Conservation (phyloP, 2,888 invertebrate genomes). For the Drosophila borborema region DNA sequence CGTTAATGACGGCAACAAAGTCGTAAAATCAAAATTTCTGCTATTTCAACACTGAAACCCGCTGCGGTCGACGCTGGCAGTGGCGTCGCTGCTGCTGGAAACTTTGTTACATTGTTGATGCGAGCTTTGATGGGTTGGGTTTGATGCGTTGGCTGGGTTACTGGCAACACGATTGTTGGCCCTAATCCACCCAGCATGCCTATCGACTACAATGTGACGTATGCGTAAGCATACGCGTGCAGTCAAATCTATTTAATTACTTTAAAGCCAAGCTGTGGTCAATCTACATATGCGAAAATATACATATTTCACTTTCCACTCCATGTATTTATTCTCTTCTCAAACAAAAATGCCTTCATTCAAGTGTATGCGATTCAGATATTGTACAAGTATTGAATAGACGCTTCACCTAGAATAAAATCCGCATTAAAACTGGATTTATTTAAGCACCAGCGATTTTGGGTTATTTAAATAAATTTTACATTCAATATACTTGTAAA, state of each 20-base stretch:
- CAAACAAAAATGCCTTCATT: conserved; percentile 4
- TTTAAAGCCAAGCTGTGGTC: conserved; percentile 47
- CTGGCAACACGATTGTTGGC: conserved; percentile 26
- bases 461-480: conserved; percentile 70
- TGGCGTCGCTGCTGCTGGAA: conserved; percentile 47
- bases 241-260: conserved; percentile 57
- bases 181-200: conserved; percentile 28
- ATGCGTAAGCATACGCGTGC: conserved; percentile 65
- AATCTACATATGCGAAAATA: conserved; percentile 4
- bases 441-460: conserved; percentile 49
- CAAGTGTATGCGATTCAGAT: conserved; percentile 24
- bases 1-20: conserved; percentile 80
- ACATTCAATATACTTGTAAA: conserved; percentile 68
- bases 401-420: conserved; percentile 18
- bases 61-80: conserved; percentile 50
- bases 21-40: conserved; percentile 82
- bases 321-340: not conserved
- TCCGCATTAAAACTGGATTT: conserved; percentile 53
- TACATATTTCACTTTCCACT: not conserved
- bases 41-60: conserved; percentile 73
- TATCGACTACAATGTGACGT: conserved; percentile 41
- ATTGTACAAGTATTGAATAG: conserved; percentile 11
- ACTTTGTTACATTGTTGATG: conserved; percentile 70
- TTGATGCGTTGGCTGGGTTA: conserved; percentile 9
- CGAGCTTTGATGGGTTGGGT: conserved; percentile 25